Base-by-base conservation (phyloP, 2,113 vertebrate species). In the Trachemys scripta region DNA sequence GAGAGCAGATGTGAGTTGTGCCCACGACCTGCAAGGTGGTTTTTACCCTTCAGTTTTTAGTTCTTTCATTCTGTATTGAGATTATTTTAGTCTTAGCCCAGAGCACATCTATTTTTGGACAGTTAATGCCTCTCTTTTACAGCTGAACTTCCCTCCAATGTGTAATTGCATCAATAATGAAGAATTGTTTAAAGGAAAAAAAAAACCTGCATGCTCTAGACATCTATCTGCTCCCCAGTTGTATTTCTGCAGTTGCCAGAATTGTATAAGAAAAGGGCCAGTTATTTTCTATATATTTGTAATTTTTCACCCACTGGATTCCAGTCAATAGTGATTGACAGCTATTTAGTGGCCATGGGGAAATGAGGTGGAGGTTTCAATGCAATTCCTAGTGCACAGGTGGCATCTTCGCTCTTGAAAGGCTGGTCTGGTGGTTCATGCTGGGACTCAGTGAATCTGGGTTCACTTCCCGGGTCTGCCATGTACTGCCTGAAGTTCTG, bases 1-100 rank as follows among this genome's bases (percentile, higher is more conserved):
- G 56, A 35, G 88, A 95, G 59, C 76, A 90, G 87, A 94, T 88
- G 53, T 89, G 81, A 96, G 53, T 49, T 92, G 83, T 89, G 78
- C 87, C 90, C 88, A 29, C 9, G 80, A 90, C 79, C 2, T 75
- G 54, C 53, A 91, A 10, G 12, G 82, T 6, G 85, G 4, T 94
- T 93, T 91, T 83, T 42, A 82, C 29, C 50, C 56, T 69, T 2
- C 24, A 57, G 90, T 88, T 85, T 94, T 96, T 90, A 93, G 75
- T 62, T 80, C 17, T 69, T 94, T 90, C 19, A 51, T 95, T 90
- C 51, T 4, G 22, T 27, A 88, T 84, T 90, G 81, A 90, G 75
- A 82, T 79, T 35, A 87, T 79, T 57, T 92, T 62, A 94, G 87
- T 45, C 31, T 51, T 3, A 81, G 89, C 82, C 82, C 51, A 62